Evolutionary conservation across 2,113 vertebrate species (phyloP).

Genomic region (Grantiella picta): DNA sequence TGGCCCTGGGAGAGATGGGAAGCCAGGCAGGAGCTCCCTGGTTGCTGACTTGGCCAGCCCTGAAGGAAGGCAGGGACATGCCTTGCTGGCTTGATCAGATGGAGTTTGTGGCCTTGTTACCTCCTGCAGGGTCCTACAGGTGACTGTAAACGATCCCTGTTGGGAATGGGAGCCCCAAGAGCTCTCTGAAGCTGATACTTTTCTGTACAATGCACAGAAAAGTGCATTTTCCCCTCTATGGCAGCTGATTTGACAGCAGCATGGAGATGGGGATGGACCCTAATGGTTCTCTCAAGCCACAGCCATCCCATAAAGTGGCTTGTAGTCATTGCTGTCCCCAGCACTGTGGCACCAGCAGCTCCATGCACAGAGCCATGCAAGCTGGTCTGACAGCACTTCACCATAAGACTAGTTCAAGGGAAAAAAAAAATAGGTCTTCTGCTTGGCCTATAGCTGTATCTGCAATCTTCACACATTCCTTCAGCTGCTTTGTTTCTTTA

Average conservation of each 20-base stretch:
- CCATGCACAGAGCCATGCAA: background rate
- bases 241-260: background rate
- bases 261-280: background rate
- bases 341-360: background rate
- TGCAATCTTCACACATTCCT: background rate
- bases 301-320: background rate
- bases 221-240: too few relatives aligned
- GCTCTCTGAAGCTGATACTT: background rate
- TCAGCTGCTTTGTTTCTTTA: background rate
- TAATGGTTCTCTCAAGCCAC: background rate
- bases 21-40: background rate
- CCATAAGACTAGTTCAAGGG: background rate
- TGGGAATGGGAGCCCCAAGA: background rate
- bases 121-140: background rate
- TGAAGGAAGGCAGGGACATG: background rate
- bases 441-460: background rate
- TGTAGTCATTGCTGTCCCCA: background rate
- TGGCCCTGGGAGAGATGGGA: background rate
- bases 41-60: fast-evolving
- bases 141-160: background rate
- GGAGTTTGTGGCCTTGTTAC: background rate
- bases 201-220: background rate
- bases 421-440: background rate
- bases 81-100: fast-evolving
- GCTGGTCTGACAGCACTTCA: background rate